These are phyloP conservation scores for Camarhynchus parvulus DNA, from an alignment of 2,113 vertebrate genomes.

Conservation along the genomic window DNA sequence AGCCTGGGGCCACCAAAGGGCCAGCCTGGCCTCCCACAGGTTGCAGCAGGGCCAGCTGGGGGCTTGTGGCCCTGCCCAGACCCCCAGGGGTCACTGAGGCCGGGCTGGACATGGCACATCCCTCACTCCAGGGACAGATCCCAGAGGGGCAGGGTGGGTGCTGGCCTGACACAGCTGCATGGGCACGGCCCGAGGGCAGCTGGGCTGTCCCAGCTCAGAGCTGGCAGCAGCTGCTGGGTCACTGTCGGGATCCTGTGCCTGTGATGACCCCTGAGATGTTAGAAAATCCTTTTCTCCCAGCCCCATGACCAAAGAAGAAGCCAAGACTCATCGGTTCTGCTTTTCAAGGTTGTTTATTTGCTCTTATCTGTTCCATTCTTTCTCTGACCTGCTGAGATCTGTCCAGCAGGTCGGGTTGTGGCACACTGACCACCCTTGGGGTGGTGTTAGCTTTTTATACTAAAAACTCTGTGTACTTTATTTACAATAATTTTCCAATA, in stretches of 20 bases:
- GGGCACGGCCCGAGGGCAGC: not conserved
- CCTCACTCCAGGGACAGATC: not conserved
- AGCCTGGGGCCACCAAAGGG: not conserved
- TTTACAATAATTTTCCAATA: no score
- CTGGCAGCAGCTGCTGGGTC: not conserved
- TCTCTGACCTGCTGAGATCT: no score
- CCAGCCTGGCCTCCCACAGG: not conserved
- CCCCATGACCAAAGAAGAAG: no score
- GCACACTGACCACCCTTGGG: no score
- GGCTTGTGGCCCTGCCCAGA: not conserved
- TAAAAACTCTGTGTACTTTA: no score
- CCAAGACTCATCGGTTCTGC: rapidly evolving
- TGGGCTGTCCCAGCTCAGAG: not conserved
- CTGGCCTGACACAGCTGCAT: not conserved
- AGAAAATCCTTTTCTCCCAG: no score
- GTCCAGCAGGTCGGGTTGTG: no score
- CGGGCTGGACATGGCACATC: rapidly evolving
- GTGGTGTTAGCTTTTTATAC: no score
- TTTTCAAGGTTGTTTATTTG: no score
- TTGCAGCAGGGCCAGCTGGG: not conserved
- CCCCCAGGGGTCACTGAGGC: not conserved
- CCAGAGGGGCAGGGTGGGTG: rapidly evolving
- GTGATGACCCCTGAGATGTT: no score
- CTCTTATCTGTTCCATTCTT: no score
- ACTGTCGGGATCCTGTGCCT: no score